These are phyloP conservation scores for Agapornis canus DNA, from an alignment of 2,797 vertebrate genomes.

Conservation along the genomic window DNA sequence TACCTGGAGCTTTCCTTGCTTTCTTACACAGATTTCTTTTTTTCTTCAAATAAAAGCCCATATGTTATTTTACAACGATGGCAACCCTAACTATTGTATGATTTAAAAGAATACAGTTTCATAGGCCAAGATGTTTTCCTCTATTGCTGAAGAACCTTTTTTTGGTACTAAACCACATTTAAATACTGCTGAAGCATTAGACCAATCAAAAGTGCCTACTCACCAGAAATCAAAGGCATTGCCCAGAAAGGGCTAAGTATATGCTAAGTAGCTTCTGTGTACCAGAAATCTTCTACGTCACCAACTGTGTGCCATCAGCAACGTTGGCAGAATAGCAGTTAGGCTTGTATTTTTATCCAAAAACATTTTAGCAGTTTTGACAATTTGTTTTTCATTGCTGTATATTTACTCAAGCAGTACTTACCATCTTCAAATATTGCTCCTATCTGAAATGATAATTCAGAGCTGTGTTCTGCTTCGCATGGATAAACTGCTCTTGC, in stretches of 20 bases:
- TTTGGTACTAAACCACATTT: not conserved
- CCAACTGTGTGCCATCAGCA: not conserved
- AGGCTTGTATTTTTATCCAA: conserved; percentile 23
- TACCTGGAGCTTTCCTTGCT: not conserved
- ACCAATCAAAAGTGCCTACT: not conserved
- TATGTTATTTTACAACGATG: not conserved
- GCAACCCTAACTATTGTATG: too few relatives aligned
- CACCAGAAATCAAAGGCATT: not conserved
- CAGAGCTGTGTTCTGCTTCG: conserved; percentile 95
- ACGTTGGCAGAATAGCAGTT: not conserved
- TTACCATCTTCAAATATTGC: conserved; percentile 97
- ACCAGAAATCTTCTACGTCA: conserved; percentile 1
- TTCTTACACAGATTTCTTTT: not conserved
- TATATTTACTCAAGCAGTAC: conserved; percentile 73
- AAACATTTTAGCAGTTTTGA: conserved; percentile 29
- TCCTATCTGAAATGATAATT: conserved; percentile 95
- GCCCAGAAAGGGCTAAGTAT: not conserved
- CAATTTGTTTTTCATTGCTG: conserved; percentile 25
- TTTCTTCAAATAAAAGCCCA: not conserved
- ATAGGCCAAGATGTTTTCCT: not conserved
- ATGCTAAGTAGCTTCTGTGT: not conserved
- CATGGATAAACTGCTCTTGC: conserved; percentile 95
- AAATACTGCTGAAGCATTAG: not conserved
- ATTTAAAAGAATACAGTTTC: not conserved
- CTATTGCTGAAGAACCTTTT: not conserved